These are phyloP conservation scores for Aviceda subcristata DNA, from an alignment of 2,113 vertebrate genomes.

Conservation along the genomic window DNA sequence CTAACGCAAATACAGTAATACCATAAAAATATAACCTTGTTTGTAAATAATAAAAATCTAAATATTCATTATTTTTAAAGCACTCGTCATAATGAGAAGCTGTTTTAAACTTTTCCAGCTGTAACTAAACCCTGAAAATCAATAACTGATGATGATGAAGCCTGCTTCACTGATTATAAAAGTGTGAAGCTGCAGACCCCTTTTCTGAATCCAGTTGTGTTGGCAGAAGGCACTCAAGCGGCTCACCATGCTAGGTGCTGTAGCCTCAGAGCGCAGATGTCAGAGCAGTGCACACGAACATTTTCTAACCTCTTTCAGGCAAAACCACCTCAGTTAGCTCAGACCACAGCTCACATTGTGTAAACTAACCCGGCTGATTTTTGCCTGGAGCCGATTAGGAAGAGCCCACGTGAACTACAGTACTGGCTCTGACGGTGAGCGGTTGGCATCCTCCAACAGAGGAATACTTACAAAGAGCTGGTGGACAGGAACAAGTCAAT, in stretches of 20 bases:
- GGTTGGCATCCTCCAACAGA: background rate
- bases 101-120: background rate
- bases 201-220: background rate
- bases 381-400: background rate
- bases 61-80: slow-evolving; percentile 13
- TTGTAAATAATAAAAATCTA: slow-evolving; percentile 22
- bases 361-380: background rate
- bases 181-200: background rate
- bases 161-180: background rate
- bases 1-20: background rate
- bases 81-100: background rate
- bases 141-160: background rate
- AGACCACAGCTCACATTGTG: background rate
- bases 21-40: background rate
- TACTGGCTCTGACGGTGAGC: background rate
- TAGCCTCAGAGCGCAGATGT: background rate
- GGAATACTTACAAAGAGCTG: background rate
- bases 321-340: background rate
- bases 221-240: background rate
- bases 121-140: background rate
- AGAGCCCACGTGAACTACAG: background rate
- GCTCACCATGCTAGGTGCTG: background rate
- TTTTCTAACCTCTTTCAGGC: background rate
- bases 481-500: background rate
- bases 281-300: background rate